phyloP scores from a whole-genome alignment of 64 coral and sea anemone genomes.

The Dendronephthya gigantea region DNA sequence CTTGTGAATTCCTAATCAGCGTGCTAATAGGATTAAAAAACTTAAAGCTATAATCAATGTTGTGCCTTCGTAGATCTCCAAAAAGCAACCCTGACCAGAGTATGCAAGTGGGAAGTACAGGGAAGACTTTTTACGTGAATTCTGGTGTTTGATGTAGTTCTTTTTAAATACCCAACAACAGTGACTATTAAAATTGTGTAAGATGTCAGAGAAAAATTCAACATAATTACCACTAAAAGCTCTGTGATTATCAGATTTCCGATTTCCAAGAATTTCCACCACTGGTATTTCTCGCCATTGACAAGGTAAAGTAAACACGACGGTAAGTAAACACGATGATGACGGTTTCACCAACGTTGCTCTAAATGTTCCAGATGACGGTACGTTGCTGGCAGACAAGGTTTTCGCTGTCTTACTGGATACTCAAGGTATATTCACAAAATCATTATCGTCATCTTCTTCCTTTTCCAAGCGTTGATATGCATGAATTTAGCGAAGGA shows the following conservation, averaged over 20 bases:
- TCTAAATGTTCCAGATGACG: too few relatives aligned
- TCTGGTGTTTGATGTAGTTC: neutral
- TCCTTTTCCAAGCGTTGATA: too few relatives aligned
- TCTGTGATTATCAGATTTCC: neutral
- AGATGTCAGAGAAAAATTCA: neutral
- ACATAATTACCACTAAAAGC: neutral
- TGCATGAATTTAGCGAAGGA: too few relatives aligned
- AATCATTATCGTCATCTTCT: too few relatives aligned
- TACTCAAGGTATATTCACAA: too few relatives aligned
- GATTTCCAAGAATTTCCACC: neutral
- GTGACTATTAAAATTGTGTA: neutral
- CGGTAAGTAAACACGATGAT: too few relatives aligned
- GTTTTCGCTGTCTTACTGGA: too few relatives aligned
- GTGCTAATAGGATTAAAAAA: neutral
- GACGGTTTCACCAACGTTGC: too few relatives aligned
- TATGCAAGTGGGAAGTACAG: neutral
- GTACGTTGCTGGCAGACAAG: too few relatives aligned
- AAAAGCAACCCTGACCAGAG: constrained; percentile 7
- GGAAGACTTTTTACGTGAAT: neutral
- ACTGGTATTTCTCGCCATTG: neutral
- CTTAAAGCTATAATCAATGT: neutral
- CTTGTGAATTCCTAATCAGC: neutral
- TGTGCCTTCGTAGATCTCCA: neutral
- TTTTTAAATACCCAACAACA: neutral
- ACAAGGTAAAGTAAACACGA: too few relatives aligned